Evolutionary conservation across 2,888 invertebrate genomes (phyloP).

Genomic region (Ophonus ardosiacus): DNA sequence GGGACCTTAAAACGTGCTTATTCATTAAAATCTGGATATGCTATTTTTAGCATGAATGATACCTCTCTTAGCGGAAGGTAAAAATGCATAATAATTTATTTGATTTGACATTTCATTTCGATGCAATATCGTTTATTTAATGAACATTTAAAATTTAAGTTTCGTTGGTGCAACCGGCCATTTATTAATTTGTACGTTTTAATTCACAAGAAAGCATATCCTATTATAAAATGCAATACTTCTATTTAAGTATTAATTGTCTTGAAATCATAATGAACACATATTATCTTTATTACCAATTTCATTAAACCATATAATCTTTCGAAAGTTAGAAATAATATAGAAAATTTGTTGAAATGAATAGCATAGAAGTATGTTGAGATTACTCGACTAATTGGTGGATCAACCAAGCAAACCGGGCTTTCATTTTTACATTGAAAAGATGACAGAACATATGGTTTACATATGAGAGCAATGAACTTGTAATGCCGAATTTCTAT

Average conservation of each 20-base stretch:
- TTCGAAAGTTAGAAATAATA: background rate
- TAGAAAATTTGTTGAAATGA: conserved; percentile 6
- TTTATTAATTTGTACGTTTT: too few species aligned
- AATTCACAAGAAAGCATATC: background rate
- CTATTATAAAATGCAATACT: background rate
- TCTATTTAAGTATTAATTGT: background rate
- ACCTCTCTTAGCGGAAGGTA: too few species aligned
- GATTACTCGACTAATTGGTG: background rate
- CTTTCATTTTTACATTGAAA: conserved; percentile 26
- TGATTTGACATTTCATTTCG: too few species aligned
- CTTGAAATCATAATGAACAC: background rate
- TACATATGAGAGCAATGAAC: background rate
- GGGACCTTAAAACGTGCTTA: too few species aligned
- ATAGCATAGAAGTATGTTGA: background rate
- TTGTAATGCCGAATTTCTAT: background rate
- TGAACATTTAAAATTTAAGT: too few species aligned
- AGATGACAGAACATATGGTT: conserved; percentile 1
- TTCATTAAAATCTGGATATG: too few species aligned
- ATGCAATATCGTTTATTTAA: too few species aligned
- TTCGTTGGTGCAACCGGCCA: too few species aligned
- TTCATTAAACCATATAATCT: background rate
- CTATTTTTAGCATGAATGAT: too few species aligned
- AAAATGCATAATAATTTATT: too few species aligned
- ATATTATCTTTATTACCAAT: background rate
- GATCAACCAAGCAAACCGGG: background rate